A percentile compares a stretch with the other conserved stretches of the same genome.
Conservation (phyloP, 1,140 invertebrate genomes). For the Drosophila nannoptera region DNA sequence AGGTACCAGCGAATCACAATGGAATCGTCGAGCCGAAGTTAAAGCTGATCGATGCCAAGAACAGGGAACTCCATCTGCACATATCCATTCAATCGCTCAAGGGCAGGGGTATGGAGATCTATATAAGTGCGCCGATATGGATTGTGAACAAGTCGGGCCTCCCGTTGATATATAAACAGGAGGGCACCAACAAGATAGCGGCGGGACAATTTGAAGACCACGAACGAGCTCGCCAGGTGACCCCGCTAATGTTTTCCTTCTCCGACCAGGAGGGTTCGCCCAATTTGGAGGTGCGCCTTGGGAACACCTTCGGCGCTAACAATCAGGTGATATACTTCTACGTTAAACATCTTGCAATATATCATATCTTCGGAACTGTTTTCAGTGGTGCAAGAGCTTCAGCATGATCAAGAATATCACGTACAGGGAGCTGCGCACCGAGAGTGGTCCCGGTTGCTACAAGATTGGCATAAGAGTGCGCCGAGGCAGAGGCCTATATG, state of each 20-base stretch:
- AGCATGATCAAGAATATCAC: slow-evolving; percentile 79
- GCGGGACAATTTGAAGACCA: slow-evolving; percentile 97
- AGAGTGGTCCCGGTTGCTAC: slow-evolving; percentile 80
- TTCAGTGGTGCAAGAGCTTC: slow-evolving; percentile 90
- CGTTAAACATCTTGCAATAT: not conserved
- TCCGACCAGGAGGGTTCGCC: slow-evolving; percentile 90
- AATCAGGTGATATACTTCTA: slow-evolving; percentile 48
- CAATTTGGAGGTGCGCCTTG: slow-evolving; percentile 79
- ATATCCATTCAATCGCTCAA: slow-evolving; percentile 80
- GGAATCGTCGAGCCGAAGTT: slow-evolving; percentile 80
- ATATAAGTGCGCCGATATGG: slow-evolving; percentile 94
- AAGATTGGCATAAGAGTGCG: slow-evolving; percentile 93
- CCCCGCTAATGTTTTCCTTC: slow-evolving; percentile 96
- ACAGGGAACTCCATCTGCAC: slow-evolving; percentile 87
- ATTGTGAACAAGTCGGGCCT: slow-evolving; percentile 97
- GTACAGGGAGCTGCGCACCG: slow-evolving; percentile 66
- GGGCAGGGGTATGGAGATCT: slow-evolving; percentile 83
- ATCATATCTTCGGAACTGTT: slow-evolving; percentile 18
- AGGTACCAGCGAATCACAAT: slow-evolving; percentile 80
- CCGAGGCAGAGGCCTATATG: slow-evolving; percentile 91
- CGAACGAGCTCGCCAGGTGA: slow-evolving; percentile 93
- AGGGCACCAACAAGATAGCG: slow-evolving; percentile 87
- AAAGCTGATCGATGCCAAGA: slow-evolving; percentile 85
- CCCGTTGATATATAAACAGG: slow-evolving; percentile 95
- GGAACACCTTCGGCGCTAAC: slow-evolving; percentile 60